A percentile compares a stretch with the other conserved stretches of the same genome.
phyloP scores from a whole-genome alignment of 2,888 invertebrate species.

The Bursaphelenchus okinawaensis region DNA sequence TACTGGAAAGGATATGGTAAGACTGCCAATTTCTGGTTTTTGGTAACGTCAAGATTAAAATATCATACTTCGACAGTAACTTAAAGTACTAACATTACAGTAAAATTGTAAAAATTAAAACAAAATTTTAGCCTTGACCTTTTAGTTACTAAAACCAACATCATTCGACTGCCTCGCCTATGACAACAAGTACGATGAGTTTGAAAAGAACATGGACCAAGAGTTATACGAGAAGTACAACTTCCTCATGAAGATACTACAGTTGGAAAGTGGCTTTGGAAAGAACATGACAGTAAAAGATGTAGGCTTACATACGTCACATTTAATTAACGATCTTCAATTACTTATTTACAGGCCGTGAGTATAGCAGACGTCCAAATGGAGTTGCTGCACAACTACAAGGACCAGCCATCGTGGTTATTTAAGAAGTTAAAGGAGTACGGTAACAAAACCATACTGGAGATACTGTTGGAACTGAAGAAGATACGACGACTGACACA shows the following conservation, averaged over 20 bases:
- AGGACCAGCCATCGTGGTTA: constrained; percentile 20
- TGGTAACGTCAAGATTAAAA: too few species aligned
- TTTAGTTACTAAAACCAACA: constrained; percentile 24
- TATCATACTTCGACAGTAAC: too few species aligned
- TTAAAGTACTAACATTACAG: too few species aligned
- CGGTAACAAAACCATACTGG: constrained; percentile 21
- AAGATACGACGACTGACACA: constrained; percentile 16
- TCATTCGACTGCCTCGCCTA: constrained; percentile 27
- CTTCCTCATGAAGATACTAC: constrained; percentile 12
- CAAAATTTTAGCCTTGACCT: too few species aligned
- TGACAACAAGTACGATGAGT: constrained; percentile 14
- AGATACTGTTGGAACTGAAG: constrained; percentile 21
- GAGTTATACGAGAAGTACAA: constrained; percentile 3
- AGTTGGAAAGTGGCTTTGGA: constrained; percentile 10
- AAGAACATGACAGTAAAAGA: constrained; percentile 17
- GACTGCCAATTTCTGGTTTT: too few species aligned
- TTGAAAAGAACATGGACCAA: background rate
- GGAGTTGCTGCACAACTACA: constrained; percentile 16
- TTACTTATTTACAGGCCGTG: background rate
- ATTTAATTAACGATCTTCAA: background rate
- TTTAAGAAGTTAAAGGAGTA: constrained; percentile 16
- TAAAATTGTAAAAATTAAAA: too few species aligned
- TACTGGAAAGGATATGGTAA: constrained; percentile 18
- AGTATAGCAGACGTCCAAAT: constrained; percentile 12
- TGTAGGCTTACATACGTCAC: background rate